Evolutionary conservation across 37 sponge, comb jelly and placozoan genomes (phyloP), one percentile per base, ranked within the genome.

Genomic region (Tethya wilhelma): DNA sequence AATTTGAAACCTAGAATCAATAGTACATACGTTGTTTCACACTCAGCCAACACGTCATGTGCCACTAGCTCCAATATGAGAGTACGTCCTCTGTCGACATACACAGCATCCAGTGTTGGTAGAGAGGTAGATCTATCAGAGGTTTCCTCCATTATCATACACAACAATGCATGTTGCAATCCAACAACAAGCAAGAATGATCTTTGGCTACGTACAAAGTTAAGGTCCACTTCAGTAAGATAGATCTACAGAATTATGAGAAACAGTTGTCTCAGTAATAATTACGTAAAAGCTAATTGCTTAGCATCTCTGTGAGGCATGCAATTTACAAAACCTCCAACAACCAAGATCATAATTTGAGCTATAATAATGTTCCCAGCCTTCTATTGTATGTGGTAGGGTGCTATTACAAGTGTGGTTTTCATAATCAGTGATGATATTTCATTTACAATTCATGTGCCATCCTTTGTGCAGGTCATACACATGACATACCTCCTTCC

Each of bases 401-500:
- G n/a, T n/a, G n/a, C n/a, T n/a, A n/a, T n/a, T n/a, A n/a, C n/a
- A n/a, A n/a, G n/a, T n/a, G n/a, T n/a, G n/a, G n/a, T n/a, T n/a
- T n/a, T n/a, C n/a, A n/a, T n/a, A n/a, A n/a, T n/a, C n/a, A n/a
- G n/a, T n/a, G n/a, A n/a, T n/a, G n/a, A n/a, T n/a, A n/a, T n/a
- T n/a, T n/a, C n/a, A n/a, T n/a, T n/a, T n/a, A n/a, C n/a, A n/a
- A n/a, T n/a, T n/a, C n/a, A n/a, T n/a, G n/a, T n/a, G n/a, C n/a
- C n/a, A n/a, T n/a, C n/a, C n/a, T n/a, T n/a, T n/a, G n/a, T n/a
- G n/a, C n/a, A n/a, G n/a, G n/a, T n/a, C n/a, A n/a, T n/a, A n/a
- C n/a, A n/a, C n/a, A n/a, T n/a, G 26, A 74, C 64, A 17, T 9
- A 89, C 79, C 78, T 89, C 56, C 38, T 53, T 78, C 90, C 90